Conservation (phyloP, 2,113 vertebrate genomes). For the Malaclemys terrapin region DNA sequence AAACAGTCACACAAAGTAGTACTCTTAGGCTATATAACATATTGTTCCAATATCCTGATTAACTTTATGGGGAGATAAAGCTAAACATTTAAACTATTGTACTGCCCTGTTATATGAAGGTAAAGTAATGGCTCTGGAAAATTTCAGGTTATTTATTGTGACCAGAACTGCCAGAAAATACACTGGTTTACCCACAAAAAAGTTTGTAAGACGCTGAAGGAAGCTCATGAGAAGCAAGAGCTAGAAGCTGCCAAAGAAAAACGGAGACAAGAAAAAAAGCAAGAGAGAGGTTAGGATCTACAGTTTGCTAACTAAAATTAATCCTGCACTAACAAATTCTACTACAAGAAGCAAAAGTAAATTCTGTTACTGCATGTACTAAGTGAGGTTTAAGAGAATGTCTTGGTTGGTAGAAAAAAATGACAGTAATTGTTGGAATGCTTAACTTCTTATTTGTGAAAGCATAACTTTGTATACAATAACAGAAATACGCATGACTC, state of each 20-base stretch:
- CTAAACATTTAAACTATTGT: neutral
- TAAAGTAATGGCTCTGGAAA: constrained; percentile 8
- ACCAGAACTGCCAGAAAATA: constrained; percentile 92
- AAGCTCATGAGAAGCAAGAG: constrained; percentile 89
- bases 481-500: neutral
- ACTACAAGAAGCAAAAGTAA: neutral
- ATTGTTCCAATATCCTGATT: neutral
- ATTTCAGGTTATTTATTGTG: constrained; percentile 93
- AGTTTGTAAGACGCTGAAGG: constrained; percentile 91
- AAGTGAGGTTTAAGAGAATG: neutral
- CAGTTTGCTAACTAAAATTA: neutral
- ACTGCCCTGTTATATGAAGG: neutral
- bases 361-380: neutral
- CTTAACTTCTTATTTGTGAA: neutral
- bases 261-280: constrained; percentile 77
- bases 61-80: too few species aligned
- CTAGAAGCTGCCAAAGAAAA: constrained; percentile 85
- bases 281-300: constrained; percentile 77
- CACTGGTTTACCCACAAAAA: constrained; percentile 99
- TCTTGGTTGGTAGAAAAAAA: neutral
- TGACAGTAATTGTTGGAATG: neutral
- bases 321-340: neutral
- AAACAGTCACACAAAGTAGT: neutral
- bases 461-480: neutral
- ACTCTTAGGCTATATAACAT: neutral